Evolutionary conservation across 2,113 vertebrate genomes (phyloP).

Genomic region (Alligator mississippiensis): DNA sequence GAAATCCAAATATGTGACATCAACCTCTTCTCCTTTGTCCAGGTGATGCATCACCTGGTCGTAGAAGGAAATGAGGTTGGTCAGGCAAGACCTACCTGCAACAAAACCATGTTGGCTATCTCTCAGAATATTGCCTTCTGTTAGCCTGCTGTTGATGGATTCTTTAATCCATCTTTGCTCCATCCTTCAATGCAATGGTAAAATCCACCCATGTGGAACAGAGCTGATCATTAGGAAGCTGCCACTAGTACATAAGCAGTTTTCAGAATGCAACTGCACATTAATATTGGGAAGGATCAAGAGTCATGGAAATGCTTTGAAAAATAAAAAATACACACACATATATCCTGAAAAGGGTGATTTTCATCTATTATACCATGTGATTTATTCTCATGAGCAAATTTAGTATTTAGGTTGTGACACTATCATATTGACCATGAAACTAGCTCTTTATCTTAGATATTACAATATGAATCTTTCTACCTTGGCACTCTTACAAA

Average conservation of each 20-base stretch:
- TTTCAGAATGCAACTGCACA: not conserved
- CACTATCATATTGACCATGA: not conserved
- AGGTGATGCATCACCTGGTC: too few species aligned
- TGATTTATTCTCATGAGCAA: not conserved
- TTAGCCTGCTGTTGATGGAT: too few species aligned
- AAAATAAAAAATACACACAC: not conserved
- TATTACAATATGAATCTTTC: not conserved
- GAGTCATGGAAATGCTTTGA: not conserved
- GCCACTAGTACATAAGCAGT: not conserved
- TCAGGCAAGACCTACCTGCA: too few species aligned
- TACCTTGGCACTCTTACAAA: not conserved
- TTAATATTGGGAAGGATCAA: not conserved
- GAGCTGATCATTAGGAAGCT: not conserved
- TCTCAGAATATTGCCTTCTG: too few species aligned
- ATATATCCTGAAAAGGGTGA: not conserved
- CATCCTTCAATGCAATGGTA: not conserved
- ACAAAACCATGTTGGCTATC: too few species aligned
- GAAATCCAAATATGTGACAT: too few species aligned
- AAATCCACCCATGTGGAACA: not conserved
- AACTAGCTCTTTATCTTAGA: not conserved
- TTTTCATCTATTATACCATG: not conserved
- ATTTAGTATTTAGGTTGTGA: not conserved
- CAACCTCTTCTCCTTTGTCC: too few species aligned
- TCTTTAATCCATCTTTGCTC: not conserved
- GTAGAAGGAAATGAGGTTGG: too few species aligned